These are phyloP conservation scores for Brachionus paranguensis DNA, from an alignment of 1,140 invertebrate genomes.

Conservation along the genomic window DNA sequence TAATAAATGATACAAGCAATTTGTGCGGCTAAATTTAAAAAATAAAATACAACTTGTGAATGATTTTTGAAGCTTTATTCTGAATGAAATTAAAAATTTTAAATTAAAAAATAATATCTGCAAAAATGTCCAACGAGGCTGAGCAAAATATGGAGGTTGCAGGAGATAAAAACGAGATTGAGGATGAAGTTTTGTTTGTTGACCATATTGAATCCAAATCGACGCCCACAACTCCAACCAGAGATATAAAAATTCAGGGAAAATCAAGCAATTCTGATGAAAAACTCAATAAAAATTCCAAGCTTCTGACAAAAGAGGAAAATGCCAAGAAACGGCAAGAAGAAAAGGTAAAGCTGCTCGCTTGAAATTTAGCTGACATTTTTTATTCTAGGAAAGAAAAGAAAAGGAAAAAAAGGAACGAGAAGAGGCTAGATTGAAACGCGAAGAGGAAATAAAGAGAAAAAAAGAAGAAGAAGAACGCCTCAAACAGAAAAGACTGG, in stretches of 20 bases:
- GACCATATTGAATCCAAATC: neutral
- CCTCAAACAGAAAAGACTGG: neutral
- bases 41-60: neutral
- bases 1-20: neutral
- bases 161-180: neutral
- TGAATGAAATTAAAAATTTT: neutral
- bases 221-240: neutral
- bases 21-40: neutral
- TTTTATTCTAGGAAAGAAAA: neutral
- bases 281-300: slow-evolving; percentile 33
- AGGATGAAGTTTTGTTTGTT: neutral
- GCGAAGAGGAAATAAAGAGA: neutral
- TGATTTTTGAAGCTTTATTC: neutral
- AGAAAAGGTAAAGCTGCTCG: neutral
- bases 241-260: neutral
- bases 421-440: neutral
- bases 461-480: slow-evolving; percentile 38
- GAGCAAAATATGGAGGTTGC: neutral
- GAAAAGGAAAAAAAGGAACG: slow-evolving; percentile 20
- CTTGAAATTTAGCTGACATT: neutral
- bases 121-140: neutral
- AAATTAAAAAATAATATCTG: neutral
- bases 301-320: neutral
- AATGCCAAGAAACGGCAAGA: slow-evolving; percentile 12
- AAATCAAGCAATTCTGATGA: neutral